Evolutionary conservation across 2,888 invertebrate species (phyloP).

Genomic region (Parthenolecanium corni): DNA sequence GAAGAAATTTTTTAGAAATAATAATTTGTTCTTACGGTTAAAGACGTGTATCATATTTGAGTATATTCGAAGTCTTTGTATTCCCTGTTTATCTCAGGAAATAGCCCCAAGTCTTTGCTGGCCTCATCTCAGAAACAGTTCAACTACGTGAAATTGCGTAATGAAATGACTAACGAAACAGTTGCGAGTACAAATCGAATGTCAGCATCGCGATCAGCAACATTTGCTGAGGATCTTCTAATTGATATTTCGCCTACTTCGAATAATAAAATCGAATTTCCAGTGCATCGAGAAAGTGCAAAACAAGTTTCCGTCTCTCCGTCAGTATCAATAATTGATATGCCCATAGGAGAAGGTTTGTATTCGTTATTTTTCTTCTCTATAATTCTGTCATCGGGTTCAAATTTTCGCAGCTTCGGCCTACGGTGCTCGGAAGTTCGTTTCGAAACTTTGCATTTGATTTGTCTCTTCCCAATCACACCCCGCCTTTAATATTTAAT

Average conservation of each 20-base stretch:
- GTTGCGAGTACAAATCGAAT: not conserved
- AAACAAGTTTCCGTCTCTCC: constrained; percentile 2
- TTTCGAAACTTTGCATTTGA: no score
- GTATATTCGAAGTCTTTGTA: no score
- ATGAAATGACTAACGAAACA: constrained; percentile 45
- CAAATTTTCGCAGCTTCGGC: no score
- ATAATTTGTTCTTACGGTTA: no score
- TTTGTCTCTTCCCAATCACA: no score
- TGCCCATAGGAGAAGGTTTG: constrained; percentile 21
- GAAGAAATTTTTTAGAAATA: no score
- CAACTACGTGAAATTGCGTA: constrained; percentile 68
- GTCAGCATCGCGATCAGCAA: not conserved
- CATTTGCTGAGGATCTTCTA: not conserved
- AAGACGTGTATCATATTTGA: no score
- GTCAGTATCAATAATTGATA: constrained; percentile 8
- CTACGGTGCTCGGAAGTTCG: no score
- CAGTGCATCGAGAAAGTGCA: not conserved
- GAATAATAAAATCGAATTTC: not conserved
- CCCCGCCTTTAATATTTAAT: no score
- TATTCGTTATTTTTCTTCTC: not conserved
- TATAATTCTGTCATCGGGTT: no score
- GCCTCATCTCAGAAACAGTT: constrained; percentile 43
- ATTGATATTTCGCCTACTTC: constrained; percentile 9
- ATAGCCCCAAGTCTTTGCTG: not conserved
- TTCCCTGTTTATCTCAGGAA: constrained; percentile 5